A percentile compares a stretch with the other conserved stretches of the same genome.
These are phyloP conservation scores for Indicator maculatus DNA, from an alignment of 2,113 vertebrate genomes.

Conservation along the genomic window DNA sequence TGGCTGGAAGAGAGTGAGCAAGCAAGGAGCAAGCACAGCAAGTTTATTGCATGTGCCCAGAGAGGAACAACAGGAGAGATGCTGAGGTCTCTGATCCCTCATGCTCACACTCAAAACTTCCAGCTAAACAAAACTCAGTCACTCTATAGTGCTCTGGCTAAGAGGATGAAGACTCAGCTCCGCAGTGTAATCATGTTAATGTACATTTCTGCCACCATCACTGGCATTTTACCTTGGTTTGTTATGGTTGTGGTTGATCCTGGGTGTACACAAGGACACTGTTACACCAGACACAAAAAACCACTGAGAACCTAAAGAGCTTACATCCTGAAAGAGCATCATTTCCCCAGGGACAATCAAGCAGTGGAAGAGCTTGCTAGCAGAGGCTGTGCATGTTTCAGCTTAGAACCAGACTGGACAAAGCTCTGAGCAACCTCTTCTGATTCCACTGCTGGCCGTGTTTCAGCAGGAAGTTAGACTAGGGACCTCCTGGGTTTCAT, in stretches of 20 bases:
- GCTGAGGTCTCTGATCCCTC: not conserved
- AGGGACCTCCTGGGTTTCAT: not conserved
- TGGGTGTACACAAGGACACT: not conserved
- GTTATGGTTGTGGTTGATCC: not conserved
- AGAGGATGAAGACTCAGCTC: not conserved
- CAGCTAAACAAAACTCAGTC: not conserved
- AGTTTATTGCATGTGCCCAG: not conserved
- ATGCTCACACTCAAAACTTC: not conserved
- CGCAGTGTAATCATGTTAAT: not conserved
- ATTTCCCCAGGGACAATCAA: not conserved
- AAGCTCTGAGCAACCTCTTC: not conserved
- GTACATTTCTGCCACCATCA: not conserved
- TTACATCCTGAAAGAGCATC: not conserved
- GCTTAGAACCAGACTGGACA: not conserved
- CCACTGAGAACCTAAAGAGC: not conserved
- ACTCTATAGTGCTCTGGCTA: not conserved
- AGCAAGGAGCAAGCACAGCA: accelerated
- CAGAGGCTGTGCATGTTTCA: not conserved
- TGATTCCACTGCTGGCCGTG: not conserved
- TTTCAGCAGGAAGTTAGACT: not conserved
- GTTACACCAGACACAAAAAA: not conserved
- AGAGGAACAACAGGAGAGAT: not conserved
- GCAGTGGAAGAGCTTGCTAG: not conserved
- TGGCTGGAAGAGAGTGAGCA: not conserved
- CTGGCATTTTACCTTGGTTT: not conserved